Percentiles rank a stretch among this genome's conserved stretches.
Evolutionary conservation across 1,140 invertebrate genomes (phyloP).

Genomic region (Theocolax elegans): DNA sequence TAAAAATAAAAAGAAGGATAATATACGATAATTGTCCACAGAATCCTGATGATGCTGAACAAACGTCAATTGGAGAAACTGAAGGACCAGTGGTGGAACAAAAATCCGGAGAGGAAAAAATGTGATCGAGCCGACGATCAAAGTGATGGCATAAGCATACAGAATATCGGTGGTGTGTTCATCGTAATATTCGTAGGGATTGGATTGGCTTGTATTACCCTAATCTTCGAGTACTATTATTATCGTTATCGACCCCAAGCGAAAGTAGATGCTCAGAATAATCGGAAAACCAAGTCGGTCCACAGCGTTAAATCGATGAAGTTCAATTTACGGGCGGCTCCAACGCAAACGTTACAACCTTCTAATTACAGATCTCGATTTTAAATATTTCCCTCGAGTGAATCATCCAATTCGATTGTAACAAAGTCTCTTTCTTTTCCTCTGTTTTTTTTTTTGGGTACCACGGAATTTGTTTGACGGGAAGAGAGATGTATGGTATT

Average conservation of each 20-base stretch:
- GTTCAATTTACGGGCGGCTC: conserved; percentile 56
- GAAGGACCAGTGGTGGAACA: conserved; percentile 96
- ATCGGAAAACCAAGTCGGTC: conserved; percentile 37
- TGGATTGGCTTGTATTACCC: conserved; percentile 87
- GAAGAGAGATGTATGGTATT: no score
- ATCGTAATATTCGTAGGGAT: conserved; percentile 96
- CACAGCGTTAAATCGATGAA: conserved; percentile 48
- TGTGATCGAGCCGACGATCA: conserved; percentile 93
- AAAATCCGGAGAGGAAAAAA: conserved; percentile 79
- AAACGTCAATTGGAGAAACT: conserved; percentile 90
- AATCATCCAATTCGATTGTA: no score
- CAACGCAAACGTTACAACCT: conserved; percentile 40
- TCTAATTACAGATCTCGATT: conserved; percentile 10
- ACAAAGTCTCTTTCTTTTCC: no score
- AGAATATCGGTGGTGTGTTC: conserved; percentile 97
- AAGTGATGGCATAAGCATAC: conserved; percentile 95
- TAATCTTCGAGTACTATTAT: conserved; percentile 96
- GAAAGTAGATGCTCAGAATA: background rate
- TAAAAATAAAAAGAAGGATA: no score
- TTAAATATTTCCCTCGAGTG: background rate
- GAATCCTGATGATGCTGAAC: conserved; percentile 92
- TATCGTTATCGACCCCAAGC: conserved; percentile 75
- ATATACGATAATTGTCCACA: no score
- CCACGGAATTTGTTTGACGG: no score
- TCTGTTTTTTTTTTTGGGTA: no score